A percentile compares a stretch with the other conserved stretches of the same genome.
phyloP scores from a whole-genome alignment of 2,113 vertebrate species.

The Rhinoptilus africanus region DNA sequence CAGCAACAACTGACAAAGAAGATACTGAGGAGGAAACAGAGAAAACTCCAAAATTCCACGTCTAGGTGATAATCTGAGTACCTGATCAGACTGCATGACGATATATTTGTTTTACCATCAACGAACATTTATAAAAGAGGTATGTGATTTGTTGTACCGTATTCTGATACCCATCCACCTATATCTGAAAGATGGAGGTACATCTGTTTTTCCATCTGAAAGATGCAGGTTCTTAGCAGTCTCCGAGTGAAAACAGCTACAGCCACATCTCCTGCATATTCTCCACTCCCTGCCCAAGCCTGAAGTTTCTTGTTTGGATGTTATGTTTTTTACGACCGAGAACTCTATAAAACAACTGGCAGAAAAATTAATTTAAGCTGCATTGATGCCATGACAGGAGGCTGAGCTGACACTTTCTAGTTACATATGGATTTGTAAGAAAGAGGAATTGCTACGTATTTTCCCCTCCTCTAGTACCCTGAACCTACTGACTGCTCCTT shows the following conservation, averaged over 20 bases:
- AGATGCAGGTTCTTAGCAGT: neutral
- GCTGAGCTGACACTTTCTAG: neutral
- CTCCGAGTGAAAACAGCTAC: neutral
- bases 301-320: neutral
- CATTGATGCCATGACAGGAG: neutral
- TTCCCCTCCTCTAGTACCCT: neutral
- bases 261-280: neutral
- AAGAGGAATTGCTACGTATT: neutral
- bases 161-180: neutral
- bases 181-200: no score
- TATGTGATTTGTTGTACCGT: neutral
- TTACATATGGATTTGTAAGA: neutral
- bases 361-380: neutral
- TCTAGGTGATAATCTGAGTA: neutral
- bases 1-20: neutral
- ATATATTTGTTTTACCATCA: neutral
- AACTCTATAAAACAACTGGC: neutral
- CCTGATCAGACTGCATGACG: rapidly evolving
- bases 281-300: neutral
- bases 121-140: neutral
- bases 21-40: neutral
- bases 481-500: neutral
- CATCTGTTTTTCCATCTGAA: no score
- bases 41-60: neutral
- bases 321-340: neutral